These are phyloP conservation scores for Morpho deidamia DNA, from an alignment of 2,888 invertebrate species.

Conservation along the genomic window DNA sequence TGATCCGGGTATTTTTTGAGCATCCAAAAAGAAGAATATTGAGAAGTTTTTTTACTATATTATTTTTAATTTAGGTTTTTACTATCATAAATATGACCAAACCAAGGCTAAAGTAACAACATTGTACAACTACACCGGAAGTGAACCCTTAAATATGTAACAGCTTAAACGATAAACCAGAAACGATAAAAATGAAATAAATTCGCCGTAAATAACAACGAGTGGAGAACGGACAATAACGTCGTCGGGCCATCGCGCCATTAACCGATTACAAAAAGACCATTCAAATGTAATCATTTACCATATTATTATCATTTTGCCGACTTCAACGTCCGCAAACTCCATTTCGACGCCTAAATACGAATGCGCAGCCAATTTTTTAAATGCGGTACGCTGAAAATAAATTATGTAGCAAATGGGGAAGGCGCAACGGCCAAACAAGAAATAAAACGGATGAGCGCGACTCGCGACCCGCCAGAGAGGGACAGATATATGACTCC, in stretches of 20 bases:
- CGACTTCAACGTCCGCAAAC: conserved; percentile 52
- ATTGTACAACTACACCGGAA: conserved; percentile 36
- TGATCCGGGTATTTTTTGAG: too few relatives aligned
- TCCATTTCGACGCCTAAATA: conserved; percentile 64
- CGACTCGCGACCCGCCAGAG: conserved; percentile 46
- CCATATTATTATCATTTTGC: conserved; percentile 70
- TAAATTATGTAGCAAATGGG: conserved; percentile 73
- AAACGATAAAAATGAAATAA: conserved; percentile 57
- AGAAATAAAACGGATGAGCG: conserved; percentile 67
- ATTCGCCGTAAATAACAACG: conserved; percentile 50
- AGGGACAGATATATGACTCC: conserved; percentile 46
- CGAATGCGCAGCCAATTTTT: conserved; percentile 69
- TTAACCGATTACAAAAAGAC: conserved; percentile 61
- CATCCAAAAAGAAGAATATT: too few relatives aligned
- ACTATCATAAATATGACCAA: not conserved
- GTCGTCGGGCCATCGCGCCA: conserved; percentile 53
- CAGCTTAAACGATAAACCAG: conserved; percentile 51
- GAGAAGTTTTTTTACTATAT: too few relatives aligned
- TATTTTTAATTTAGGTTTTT: not conserved
- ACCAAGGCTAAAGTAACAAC: not conserved
- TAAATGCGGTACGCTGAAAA: conserved; percentile 72
- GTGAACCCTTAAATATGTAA: conserved; percentile 59
- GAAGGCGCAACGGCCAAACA: conserved; percentile 64
- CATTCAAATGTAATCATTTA: conserved; percentile 74
- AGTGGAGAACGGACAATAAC: conserved; percentile 57